These are phyloP conservation scores for Yponomeuta malinellus DNA, from an alignment of 2,888 invertebrate genomes.

Conservation along the genomic window DNA sequence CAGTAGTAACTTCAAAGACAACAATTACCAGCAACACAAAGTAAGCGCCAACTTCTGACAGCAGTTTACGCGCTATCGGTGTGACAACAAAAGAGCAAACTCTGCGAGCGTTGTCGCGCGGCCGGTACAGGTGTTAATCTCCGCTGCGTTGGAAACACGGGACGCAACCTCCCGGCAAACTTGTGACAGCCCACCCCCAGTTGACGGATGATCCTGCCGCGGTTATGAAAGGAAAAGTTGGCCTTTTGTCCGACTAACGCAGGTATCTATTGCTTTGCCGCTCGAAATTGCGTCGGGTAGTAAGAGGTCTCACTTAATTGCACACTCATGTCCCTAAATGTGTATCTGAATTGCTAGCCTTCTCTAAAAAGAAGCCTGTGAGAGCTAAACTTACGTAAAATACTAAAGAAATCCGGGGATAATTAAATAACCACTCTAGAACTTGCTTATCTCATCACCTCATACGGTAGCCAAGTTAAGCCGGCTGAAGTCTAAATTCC, in stretches of 20 bases:
- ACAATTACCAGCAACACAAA: background rate
- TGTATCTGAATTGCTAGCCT: no score
- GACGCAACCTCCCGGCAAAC: slow-evolving; percentile 23
- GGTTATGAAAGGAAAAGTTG: slow-evolving; percentile 1
- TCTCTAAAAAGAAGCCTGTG: no score
- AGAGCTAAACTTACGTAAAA: background rate
- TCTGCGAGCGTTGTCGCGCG: background rate
- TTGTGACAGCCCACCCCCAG: slow-evolving; percentile 32
- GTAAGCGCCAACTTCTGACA: background rate
- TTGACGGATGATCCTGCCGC: slow-evolving; percentile 32
- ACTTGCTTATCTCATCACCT: slow-evolving; percentile 13
- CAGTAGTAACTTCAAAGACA: background rate
- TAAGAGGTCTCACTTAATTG: no score
- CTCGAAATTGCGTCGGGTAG: background rate
- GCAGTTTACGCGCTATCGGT: background rate
- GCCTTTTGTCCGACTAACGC: background rate
- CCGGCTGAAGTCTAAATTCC: slow-evolving; percentile 63
- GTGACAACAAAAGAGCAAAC: background rate
- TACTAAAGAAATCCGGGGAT: background rate
- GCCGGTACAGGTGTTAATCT: slow-evolving; percentile 45
- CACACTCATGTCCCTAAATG: no score
- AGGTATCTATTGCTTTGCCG: background rate
- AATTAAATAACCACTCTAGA: slow-evolving; percentile 1
- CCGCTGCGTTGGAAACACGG: slow-evolving; percentile 16
- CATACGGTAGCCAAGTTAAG: slow-evolving; percentile 24